Conservation (phyloP, 53 echinoderm and acorn worm species). For the Astropecten irregularis region DNA sequence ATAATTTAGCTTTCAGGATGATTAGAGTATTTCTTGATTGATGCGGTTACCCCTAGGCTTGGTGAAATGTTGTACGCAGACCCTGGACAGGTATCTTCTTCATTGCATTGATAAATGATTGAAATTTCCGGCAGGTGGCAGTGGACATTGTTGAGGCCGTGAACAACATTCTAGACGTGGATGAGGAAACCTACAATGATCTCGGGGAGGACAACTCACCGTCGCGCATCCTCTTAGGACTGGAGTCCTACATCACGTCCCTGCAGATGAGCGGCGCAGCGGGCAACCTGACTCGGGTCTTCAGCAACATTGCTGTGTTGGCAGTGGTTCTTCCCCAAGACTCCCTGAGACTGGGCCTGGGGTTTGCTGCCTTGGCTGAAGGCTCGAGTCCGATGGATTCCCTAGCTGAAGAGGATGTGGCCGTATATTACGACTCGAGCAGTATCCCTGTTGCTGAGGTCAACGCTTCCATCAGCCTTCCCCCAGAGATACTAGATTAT, state of each 20-base stretch:
- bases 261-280: conserved; percentile 53
- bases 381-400: neutral
- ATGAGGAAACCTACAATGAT: conserved; percentile 41
- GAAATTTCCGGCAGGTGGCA: conserved; percentile 86
- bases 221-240: conserved; percentile 63
- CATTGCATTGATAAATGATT: too few species aligned
- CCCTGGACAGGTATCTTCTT: too few species aligned
- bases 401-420: conserved; percentile 27
- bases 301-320: conserved; percentile 48
- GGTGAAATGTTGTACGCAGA: too few species aligned
- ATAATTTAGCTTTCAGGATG: too few species aligned
- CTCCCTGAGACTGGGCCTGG: conserved; percentile 37
- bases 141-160: conserved; percentile 60
- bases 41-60: too few species aligned
- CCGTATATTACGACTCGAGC: conserved; percentile 30
- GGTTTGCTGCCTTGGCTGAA: conserved; percentile 33
- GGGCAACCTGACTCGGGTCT: conserved; percentile 64
- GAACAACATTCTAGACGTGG: conserved; percentile 70
- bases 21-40: too few species aligned
- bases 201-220: conserved; percentile 56
- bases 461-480: conserved; percentile 58
- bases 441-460: conserved; percentile 30
- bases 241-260: conserved; percentile 74
- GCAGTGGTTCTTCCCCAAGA: conserved; percentile 41
- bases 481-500: conserved; percentile 27